A percentile compares a stretch with the other conserved stretches of the same genome.
Evolutionary conservation across 1,140 invertebrate species (phyloP).

Genomic region (Cydia pomonella): DNA sequence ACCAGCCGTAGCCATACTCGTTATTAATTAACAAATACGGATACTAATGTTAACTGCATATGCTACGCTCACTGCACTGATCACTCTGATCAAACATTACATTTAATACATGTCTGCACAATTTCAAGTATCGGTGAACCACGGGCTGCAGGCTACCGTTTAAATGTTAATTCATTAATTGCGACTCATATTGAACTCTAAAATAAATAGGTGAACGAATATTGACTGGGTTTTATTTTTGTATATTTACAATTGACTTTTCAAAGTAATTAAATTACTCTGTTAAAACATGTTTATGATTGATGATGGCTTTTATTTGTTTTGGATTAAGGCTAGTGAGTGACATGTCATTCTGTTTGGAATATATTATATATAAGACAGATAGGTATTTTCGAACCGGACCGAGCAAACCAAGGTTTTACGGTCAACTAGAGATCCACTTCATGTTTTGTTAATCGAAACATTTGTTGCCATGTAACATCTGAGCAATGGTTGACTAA

Average conservation of each 20-base stretch:
- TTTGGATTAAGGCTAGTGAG: neutral
- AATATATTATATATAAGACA: too few species aligned
- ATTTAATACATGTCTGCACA: neutral
- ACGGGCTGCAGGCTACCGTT: neutral
- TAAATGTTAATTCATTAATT: slow-evolving; percentile 5
- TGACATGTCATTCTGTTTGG: too few species aligned
- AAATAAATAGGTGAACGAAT: neutral
- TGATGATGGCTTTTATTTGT: neutral
- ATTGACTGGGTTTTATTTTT: neutral
- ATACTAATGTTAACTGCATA: neutral
- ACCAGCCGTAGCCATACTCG: neutral
- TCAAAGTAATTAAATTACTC: neutral
- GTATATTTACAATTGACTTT: neutral
- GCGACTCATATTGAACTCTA: neutral
- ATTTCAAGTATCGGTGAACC: neutral
- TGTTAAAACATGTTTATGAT: neutral
- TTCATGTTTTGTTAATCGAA: too few species aligned
- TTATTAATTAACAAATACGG: neutral
- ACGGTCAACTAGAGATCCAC: too few species aligned
- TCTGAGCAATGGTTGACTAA: too few species aligned
- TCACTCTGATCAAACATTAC: neutral
- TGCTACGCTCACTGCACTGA: neutral
- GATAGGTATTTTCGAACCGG: too few species aligned
- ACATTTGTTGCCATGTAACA: too few species aligned
- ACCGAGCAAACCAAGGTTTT: too few species aligned